Conservation (phyloP, 2,113 vertebrate genomes). For the Suncus etruscus region DNA sequence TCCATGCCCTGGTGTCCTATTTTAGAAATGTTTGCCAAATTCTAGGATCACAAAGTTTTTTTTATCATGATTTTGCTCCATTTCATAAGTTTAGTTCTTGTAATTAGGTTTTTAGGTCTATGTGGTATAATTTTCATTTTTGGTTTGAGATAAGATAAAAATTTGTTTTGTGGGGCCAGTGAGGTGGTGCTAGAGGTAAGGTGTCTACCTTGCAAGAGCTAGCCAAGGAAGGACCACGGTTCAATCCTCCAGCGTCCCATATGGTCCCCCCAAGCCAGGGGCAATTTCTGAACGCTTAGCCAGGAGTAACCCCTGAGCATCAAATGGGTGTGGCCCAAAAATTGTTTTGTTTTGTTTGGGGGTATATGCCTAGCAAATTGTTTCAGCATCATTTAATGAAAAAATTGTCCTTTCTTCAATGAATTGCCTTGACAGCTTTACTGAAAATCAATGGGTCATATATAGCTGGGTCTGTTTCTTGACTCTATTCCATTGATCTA, state of each 20-base stretch:
- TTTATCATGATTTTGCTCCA: background rate
- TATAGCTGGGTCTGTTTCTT: background rate
- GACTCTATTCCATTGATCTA: background rate
- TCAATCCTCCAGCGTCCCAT: too few species aligned
- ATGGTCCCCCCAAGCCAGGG: too few species aligned
- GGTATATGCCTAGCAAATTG: background rate
- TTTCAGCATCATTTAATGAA: slow-evolving; percentile 25
- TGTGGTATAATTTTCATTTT: background rate
- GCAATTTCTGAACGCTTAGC: too few species aligned
- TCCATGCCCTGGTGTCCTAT: background rate
- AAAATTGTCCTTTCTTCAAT: background rate
- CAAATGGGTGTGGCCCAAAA: too few species aligned
- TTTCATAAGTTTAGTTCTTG: slow-evolving; percentile 12
- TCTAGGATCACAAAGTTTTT: background rate
- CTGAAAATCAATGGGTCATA: slow-evolving; percentile 41
- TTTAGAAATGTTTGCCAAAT: background rate
- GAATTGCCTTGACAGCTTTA: slow-evolving; percentile 4
- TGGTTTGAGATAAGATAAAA: background rate
- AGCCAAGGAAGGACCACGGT: too few species aligned
- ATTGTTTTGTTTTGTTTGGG: background rate
- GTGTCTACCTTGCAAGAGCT: too few species aligned
- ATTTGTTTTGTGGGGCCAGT: background rate
- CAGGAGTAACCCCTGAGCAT: too few species aligned
- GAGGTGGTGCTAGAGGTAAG: too few species aligned
- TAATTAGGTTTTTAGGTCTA: background rate